Evolutionary conservation across 2,888 invertebrate species (phyloP), one percentile per base, ranked within the genome.

Genomic region (Melinaea menophilus): DNA sequence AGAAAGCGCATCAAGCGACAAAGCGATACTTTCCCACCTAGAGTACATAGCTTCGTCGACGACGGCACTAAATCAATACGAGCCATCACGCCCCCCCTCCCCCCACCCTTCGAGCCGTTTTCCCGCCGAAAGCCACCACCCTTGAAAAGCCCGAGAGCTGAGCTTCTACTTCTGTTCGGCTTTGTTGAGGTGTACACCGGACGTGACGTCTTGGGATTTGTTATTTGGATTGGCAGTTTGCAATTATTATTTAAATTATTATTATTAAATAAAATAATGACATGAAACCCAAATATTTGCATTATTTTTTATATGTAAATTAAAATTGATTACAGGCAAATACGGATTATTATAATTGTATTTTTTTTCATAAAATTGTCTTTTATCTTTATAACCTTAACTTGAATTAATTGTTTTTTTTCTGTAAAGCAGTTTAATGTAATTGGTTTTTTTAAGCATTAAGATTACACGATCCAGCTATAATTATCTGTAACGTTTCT

Each of bases 1-100:
- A 86, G 86, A 88, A 90, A 90, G 89, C 90, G 90, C 89, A 88
- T 89, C 84, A 87, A 88, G 87, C 88, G 87, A 86, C 85, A 83
- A 77, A 77, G 77, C 83, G 80, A 82, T 85, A 85, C 80, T 80
- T 81, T 81, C 84, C 84, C 85, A 85, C 79, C 82, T 84, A 85
- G 77, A 84, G 84, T 88, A 89, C 88, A 88, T 88, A 88, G 88
- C 88, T 82, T 77, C 87, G 88, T 86, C 90, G 90, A 90, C 90
- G 90, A 90, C 90, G 91, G 91, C 91, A 91, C 90, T 91, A 91
- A 91, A 91, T 91, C 91, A 91, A 91, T 91, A 91, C 91, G 88
- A 87, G 86, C 90, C 91, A 90, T 91, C 91, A 89, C 86, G 79
- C 86, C 85, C 84, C 80, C 80, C 79, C 71, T 76, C 77, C 72